Evolutionary conservation across 1,140 invertebrate genomes (phyloP).

Genomic region (Neodiprion virginianus): DNA sequence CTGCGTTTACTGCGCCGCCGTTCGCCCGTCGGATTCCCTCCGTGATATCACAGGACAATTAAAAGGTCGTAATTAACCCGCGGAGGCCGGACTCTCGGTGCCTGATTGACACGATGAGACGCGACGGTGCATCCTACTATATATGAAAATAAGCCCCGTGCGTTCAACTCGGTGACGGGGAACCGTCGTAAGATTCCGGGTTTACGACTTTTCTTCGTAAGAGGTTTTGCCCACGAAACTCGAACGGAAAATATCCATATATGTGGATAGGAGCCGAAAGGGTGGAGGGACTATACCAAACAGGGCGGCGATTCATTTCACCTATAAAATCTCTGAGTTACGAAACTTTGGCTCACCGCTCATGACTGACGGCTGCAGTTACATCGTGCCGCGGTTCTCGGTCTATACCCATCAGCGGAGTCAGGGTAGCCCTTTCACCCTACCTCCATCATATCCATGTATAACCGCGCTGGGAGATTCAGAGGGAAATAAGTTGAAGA

Average conservation of each 20-base stretch:
- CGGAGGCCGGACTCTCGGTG: background rate
- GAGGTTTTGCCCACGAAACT: no score
- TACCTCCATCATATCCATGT: background rate
- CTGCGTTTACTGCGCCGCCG: background rate
- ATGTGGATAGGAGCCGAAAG: no score
- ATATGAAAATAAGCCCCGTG: background rate
- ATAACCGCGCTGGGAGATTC: background rate
- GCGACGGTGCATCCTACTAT: background rate
- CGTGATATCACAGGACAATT: background rate
- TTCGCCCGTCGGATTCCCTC: background rate
- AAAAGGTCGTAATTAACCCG: background rate
- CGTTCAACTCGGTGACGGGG: background rate
- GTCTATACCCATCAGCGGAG: no score
- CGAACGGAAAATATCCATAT: no score
- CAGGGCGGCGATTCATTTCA: background rate
- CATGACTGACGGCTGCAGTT: no score
- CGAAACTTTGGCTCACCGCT: background rate
- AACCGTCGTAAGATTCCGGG: background rate
- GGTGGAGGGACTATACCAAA: no score
- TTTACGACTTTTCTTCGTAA: background rate
- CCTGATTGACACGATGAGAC: background rate
- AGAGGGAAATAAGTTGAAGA: background rate
- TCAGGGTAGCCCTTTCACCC: no score
- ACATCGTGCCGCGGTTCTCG: no score
- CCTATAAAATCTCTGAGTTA: background rate